Percentiles rank a stretch among this genome's conserved stretches.
Evolutionary conservation across 35 echinoderm and acorn worm genomes (phyloP).

Genomic region (Apostichopus japonicus): DNA sequence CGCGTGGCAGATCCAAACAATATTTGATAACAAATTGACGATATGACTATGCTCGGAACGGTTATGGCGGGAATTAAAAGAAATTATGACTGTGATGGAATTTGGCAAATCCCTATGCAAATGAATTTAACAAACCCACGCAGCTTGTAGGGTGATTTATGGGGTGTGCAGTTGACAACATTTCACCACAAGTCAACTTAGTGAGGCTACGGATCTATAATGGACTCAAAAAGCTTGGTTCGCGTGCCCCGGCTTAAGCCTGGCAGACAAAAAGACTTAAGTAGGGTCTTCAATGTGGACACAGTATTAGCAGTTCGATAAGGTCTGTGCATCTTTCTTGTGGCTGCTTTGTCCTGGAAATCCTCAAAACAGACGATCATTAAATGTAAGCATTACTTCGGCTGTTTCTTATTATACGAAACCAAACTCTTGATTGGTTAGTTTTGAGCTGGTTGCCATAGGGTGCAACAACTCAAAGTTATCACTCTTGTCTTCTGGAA

Average conservation of each 20-base stretch:
- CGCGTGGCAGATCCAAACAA: conserved; percentile 52
- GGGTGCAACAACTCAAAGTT: neutral
- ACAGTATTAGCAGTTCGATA: conserved; percentile 44
- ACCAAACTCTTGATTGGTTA: neutral
- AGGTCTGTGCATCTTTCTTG: conserved; percentile 16
- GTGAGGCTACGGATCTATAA: conserved; percentile 9
- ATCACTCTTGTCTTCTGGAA: neutral
- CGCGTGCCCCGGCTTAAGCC: conserved; percentile 53
- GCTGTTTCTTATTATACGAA: neutral
- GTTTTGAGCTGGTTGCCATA: neutral
- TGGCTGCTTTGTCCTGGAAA: conserved; percentile 46
- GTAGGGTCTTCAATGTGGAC: conserved; percentile 19
- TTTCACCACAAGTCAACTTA: conserved; percentile 18
- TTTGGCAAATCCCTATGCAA: conserved; percentile 38
- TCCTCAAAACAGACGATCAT: conserved; percentile 4
- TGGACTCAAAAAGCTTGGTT: conserved; percentile 28
- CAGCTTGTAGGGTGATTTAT: conserved; percentile 39
- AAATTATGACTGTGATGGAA: conserved; percentile 49
- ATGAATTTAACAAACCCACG: neutral
- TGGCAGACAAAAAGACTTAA: conserved; percentile 45
- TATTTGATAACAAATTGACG: conserved; percentile 48
- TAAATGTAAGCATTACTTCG: neutral
- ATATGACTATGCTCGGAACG: conserved; percentile 19
- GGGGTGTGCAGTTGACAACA: conserved; percentile 12
- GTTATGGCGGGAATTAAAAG: conserved; percentile 48